A percentile compares a stretch with the other conserved stretches of the same genome.
These are phyloP conservation scores for Rhizomys pruinosus DNA, from an alignment of 2,113 vertebrate species.

Conservation along the genomic window DNA sequence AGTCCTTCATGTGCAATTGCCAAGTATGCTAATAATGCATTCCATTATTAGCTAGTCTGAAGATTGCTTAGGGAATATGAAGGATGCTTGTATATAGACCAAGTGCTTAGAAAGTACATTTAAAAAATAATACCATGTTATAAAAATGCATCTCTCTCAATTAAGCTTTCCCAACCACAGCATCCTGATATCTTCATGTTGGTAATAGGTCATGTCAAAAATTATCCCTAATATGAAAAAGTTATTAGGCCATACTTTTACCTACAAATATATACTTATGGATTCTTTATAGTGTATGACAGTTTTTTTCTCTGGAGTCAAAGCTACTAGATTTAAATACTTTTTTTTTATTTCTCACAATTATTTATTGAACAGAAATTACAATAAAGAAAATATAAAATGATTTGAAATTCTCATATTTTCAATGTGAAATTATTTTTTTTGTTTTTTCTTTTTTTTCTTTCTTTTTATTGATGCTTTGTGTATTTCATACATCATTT, in stretches of 20 bases:
- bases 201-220: slow-evolving; percentile 29
- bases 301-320: neutral
- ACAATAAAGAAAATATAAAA: no score
- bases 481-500: no score
- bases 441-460: no score
- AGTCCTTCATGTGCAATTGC: no score
- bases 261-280: neutral
- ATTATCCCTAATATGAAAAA: neutral
- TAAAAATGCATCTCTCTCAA: slow-evolving; percentile 56
- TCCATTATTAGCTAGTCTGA: slow-evolving; percentile 17
- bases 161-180: neutral
- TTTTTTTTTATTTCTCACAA: no score
- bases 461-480: no score
- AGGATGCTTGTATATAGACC: neutral
- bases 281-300: neutral
- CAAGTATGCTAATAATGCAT: no score
- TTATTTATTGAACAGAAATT: no score
- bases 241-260: neutral
- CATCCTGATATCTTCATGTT: neutral
- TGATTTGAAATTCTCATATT: no score
- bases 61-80: slow-evolving; percentile 12
- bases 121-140: slow-evolving; percentile 44
- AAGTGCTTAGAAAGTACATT: slow-evolving; percentile 46
- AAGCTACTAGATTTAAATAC: neutral
- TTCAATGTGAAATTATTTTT: no score